These are phyloP conservation scores for Drosophila demipolita DNA, from an alignment of 2,888 invertebrate genomes.

Conservation along the genomic window DNA sequence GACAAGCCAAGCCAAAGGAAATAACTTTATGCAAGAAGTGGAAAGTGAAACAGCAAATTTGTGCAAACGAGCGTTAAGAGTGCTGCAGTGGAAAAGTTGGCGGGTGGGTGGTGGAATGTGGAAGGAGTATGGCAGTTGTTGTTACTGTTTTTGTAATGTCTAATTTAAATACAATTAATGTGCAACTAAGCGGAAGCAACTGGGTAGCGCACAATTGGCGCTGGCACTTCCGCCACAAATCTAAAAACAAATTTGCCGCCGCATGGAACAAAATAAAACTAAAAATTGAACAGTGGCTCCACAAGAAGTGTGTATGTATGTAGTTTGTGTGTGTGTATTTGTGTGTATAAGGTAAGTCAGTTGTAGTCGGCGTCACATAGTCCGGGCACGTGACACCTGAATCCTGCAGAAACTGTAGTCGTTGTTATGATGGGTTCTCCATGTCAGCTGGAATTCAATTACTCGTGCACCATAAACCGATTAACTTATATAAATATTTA, in stretches of 20 bases:
- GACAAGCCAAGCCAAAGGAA: slow-evolving; percentile 42
- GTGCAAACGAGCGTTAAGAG: slow-evolving; percentile 58
- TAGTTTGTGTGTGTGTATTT: not conserved
- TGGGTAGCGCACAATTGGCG: slow-evolving; percentile 45
- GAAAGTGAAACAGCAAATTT: slow-evolving; percentile 60
- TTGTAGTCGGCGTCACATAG: slow-evolving; percentile 13
- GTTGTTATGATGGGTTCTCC: slow-evolving; percentile 23
- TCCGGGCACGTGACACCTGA: slow-evolving; percentile 20
- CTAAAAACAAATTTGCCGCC: slow-evolving; percentile 34
- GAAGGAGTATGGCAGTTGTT: not conserved
- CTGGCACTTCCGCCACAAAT: slow-evolving; percentile 61
- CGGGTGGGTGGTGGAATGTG: not conserved
- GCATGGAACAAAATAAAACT: slow-evolving; percentile 26
- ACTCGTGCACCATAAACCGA: slow-evolving; percentile 78
- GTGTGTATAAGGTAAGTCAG: not conserved
- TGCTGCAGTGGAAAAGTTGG: slow-evolving; percentile 9
- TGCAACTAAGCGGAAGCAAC: slow-evolving; percentile 72
- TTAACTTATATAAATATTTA: slow-evolving; percentile 80
- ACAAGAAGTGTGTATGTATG: not conserved
- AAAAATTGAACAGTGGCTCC: not conserved
- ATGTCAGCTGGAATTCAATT: slow-evolving; percentile 69
- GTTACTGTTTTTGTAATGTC: slow-evolving; percentile 54
- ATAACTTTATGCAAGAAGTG: slow-evolving; percentile 68
- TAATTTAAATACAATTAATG: slow-evolving; percentile 79
- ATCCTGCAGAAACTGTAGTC: not conserved